Evolutionary conservation across 2,888 invertebrate species (phyloP).

Genomic region (Nomada fucata): DNA sequence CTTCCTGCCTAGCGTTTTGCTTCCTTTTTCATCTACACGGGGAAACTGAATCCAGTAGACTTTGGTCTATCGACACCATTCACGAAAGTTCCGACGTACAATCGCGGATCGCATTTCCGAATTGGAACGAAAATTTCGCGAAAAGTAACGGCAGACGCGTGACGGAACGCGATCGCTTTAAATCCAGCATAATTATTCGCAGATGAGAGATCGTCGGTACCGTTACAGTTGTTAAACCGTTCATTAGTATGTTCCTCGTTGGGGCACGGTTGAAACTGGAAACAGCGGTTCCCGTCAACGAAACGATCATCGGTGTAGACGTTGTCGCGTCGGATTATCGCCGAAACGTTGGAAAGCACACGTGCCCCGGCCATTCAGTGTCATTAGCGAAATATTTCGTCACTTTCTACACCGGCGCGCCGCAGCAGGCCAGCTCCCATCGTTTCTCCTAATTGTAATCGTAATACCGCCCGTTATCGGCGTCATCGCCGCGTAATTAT

Average conservation of each 20-base stretch:
- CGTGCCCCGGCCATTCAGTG: background rate
- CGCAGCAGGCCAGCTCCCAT: background rate
- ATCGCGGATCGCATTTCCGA: background rate
- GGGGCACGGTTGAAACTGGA: constrained; percentile 1
- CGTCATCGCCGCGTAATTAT: constrained; percentile 58
- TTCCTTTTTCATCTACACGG: constrained; percentile 49
- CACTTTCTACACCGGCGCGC: background rate
- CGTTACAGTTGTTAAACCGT: constrained; percentile 55
- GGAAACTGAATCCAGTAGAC: constrained; percentile 21
- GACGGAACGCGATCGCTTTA: constrained; percentile 34
- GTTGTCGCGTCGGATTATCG: background rate
- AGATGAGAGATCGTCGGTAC: constrained; percentile 48
- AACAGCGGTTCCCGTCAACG: background rate
- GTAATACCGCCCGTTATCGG: constrained; percentile 46
- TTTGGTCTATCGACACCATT: background rate
- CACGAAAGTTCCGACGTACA: background rate
- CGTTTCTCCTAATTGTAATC: constrained; percentile 40
- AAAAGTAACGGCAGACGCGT: constrained; percentile 5
- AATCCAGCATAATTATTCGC: constrained; percentile 48
- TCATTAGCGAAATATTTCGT: constrained; percentile 7
- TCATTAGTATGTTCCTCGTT: constrained; percentile 24
- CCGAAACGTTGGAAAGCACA: constrained; percentile 1
- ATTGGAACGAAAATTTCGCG: constrained; percentile 36
- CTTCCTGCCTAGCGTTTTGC: constrained; percentile 67
- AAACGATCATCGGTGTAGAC: background rate